Evolutionary conservation across 2,888 invertebrate species (phyloP).

Genomic region (Eupsilia transversa): DNA sequence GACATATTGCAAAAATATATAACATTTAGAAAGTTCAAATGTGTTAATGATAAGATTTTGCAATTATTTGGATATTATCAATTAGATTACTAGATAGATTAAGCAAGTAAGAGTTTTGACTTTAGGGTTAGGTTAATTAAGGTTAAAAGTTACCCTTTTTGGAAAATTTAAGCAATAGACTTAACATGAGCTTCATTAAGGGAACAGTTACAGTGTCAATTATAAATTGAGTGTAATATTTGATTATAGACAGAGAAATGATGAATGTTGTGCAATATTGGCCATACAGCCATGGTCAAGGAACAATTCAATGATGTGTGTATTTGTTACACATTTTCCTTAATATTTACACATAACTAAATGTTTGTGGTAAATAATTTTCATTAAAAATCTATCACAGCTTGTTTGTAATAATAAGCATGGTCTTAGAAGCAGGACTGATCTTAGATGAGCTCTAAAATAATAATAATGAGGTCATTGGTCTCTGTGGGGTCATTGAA

Average conservation of each 20-base stretch:
- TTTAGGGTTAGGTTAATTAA: slow-evolving; percentile 47
- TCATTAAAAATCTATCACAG: slow-evolving; percentile 2
- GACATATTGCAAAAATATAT: slow-evolving; percentile 18
- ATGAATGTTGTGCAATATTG: slow-evolving; percentile 6
- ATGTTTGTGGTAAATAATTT: neutral
- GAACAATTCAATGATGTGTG: neutral
- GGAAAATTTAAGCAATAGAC: neutral
- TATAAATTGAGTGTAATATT: slow-evolving; percentile 2
- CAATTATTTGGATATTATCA: slow-evolving; percentile 17
- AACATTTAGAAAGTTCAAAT: slow-evolving; percentile 6
- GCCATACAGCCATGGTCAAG: slow-evolving; percentile 1
- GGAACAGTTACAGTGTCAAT: neutral
- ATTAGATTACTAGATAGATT: slow-evolving; percentile 16
- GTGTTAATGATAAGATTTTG: slow-evolving; percentile 33
- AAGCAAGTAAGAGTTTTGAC: neutral
- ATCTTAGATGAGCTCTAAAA: slow-evolving; percentile 59
- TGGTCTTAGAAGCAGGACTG: slow-evolving; percentile 7
- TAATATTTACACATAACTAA: slow-evolving; percentile 8
- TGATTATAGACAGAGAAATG: neutral
- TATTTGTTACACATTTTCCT: slow-evolving; percentile 30
- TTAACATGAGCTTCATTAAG: neutral
- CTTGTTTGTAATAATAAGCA: slow-evolving; percentile 11
- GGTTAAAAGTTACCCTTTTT: neutral
- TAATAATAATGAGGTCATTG: slow-evolving; percentile 72
- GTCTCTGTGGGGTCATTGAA: slow-evolving; percentile 71